Base-by-base conservation (phyloP, 1,140 invertebrate species). In the Lepidurus couesii region DNA sequence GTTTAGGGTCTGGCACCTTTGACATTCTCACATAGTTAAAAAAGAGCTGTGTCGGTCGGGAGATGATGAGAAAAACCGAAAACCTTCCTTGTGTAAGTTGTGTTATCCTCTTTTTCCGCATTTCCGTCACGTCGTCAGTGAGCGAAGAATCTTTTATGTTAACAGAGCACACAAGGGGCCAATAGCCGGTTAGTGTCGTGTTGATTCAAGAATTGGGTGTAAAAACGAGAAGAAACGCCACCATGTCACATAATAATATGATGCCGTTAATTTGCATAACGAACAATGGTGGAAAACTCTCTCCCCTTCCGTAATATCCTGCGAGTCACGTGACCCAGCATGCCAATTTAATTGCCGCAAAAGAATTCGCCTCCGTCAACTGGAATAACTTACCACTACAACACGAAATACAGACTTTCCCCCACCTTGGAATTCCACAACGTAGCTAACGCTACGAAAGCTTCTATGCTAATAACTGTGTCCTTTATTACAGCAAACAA, bases 1-100 rank as follows among this genome's bases (percentile, higher is more conserved):
- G 16, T 65, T 65, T 65, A 65, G 13, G 53, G 53, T 65, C 53
- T 65, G 16, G 53, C 53, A 65, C 53, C 53, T 65, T 65, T 65
- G 53, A 65, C 53, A 65, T 65, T 3, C 16, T n/a, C 8, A 65
- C 13, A 65, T 34, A 34, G 34, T 34, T 34, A 47, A 65, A 21
- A n/a, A 16, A n/a, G 7, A 7, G 53, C 13, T 21, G 53, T 16
- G 45, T 16, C 10, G 16, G 45, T 10, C 1, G 16, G 21, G 21
- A 7, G 21, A 65, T 13, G 13, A 65, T 65, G 13, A 65, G 9
- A 65, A 65, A 65, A 65, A 34, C 1, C 34, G 34, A 34, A 34
- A 34, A 34, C 3, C 34, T 34, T 34, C 34, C 34, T 34, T 34
- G 34, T 24, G 24, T 24, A 24, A 24, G 24, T 24, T 24, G 24